phyloP scores from a whole-genome alignment of 2,888 invertebrate genomes.

The Cetonia aurata region DNA sequence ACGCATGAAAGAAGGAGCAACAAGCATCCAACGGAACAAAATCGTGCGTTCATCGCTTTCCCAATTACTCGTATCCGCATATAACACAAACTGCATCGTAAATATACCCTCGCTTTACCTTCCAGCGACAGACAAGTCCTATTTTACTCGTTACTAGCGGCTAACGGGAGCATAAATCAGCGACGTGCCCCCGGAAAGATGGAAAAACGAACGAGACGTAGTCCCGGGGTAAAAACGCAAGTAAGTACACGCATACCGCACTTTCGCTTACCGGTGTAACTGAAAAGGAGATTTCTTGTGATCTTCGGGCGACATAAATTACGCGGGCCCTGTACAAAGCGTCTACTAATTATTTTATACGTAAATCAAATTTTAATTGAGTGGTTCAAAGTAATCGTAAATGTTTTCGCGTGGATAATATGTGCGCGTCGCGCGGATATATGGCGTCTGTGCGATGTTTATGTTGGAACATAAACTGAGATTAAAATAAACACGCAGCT shows the following conservation, averaged over 20 bases:
- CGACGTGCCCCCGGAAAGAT: slow-evolving; percentile 6
- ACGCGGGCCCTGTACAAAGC: slow-evolving; percentile 56
- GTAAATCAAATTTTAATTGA: slow-evolving; percentile 62
- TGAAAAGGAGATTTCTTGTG: slow-evolving; percentile 58
- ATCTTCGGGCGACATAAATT: slow-evolving; percentile 61
- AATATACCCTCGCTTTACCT: too few relatives aligned
- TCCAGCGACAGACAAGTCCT: not conserved
- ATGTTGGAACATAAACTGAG: not conserved
- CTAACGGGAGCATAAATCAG: slow-evolving; percentile 33
- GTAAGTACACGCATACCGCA: slow-evolving; percentile 7
- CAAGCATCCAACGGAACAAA: not conserved
- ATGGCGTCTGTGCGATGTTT: not conserved
- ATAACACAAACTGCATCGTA: too few relatives aligned
- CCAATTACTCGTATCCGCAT: too few relatives aligned
- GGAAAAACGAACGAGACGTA: slow-evolving; percentile 25
- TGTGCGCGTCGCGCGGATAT: slow-evolving; percentile 4
- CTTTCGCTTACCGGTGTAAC: not conserved
- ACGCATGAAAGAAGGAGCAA: too few relatives aligned
- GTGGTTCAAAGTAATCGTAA: slow-evolving; percentile 57
- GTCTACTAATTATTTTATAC: slow-evolving; percentile 61
- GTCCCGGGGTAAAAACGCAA: slow-evolving; percentile 51
- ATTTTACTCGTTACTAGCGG: slow-evolving; percentile 16
- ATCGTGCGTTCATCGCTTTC: too few relatives aligned
- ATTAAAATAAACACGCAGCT: slow-evolving; percentile 28
- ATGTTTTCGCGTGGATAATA: slow-evolving; percentile 51